Evolutionary conservation across 2,113 vertebrate species (phyloP).

Genomic region (Centropus unirufus): DNA sequence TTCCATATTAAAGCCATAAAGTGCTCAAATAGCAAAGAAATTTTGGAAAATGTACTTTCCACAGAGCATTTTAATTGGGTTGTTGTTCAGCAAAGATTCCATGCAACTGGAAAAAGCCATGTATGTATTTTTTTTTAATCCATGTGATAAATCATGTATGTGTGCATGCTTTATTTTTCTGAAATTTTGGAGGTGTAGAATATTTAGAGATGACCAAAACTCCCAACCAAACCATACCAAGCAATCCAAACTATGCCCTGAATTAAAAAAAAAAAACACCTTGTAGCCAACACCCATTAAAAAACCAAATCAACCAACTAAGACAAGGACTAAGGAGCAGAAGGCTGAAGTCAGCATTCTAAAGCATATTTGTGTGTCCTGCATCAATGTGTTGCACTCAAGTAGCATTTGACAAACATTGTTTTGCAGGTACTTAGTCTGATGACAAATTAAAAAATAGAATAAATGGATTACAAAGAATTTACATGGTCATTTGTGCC

Average conservation of each 20-base stretch:
- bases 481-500: slow-evolving; percentile 43
- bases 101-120: background rate
- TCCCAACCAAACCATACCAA: background rate
- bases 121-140: background rate
- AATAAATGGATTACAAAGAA: slow-evolving; percentile 47
- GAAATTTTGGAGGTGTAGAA: background rate
- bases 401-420: slow-evolving; percentile 33
- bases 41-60: background rate
- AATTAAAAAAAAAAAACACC: background rate
- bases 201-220: background rate
- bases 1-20: background rate
- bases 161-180: background rate
- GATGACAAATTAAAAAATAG: slow-evolving; percentile 58
- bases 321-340: background rate
- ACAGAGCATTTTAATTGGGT: background rate
- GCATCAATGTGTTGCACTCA: background rate
- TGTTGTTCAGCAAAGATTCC: background rate
- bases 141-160: background rate
- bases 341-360: background rate
- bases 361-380: slow-evolving; percentile 6
- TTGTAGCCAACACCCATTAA: background rate
- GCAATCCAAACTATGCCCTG: background rate
- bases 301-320: background rate
- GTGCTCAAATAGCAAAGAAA: background rate
- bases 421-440: slow-evolving; percentile 29